Conservation (phyloP, 2,888 invertebrate genomes). For the Andrena hattorfiana region DNA sequence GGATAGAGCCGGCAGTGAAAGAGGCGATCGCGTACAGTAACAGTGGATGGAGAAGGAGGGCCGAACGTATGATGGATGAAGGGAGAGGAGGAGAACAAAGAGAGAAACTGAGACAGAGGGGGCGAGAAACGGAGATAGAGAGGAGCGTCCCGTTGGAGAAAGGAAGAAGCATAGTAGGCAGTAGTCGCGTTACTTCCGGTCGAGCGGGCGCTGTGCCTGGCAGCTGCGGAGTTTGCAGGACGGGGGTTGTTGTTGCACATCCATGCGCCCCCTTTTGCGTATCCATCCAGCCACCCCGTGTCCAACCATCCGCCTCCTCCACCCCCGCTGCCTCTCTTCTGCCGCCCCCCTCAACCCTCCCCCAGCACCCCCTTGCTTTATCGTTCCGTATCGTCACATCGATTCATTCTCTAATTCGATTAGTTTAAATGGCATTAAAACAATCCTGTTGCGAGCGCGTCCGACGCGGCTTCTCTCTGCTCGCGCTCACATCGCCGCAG, state of each 20-base stretch:
- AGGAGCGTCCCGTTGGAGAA: slow-evolving; percentile 57
- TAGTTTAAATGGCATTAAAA: slow-evolving; percentile 88
- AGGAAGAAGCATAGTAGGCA: slow-evolving; percentile 83
- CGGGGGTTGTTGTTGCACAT: slow-evolving; percentile 78
- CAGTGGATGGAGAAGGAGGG: slow-evolving; percentile 44
- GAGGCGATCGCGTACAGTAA: slow-evolving; percentile 25
- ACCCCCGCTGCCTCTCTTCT: slow-evolving; percentile 43
- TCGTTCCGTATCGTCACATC: slow-evolving; percentile 82
- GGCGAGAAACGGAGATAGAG: slow-evolving; percentile 14
- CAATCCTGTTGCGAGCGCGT: slow-evolving; percentile 86
- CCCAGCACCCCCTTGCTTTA: slow-evolving; percentile 63
- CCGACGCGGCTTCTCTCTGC: slow-evolving; percentile 64
- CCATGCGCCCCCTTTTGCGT: slow-evolving; percentile 80
- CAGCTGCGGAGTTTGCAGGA: slow-evolving; percentile 84
- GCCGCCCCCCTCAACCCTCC: slow-evolving; percentile 48
- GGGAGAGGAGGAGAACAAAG: slow-evolving; percentile 53
- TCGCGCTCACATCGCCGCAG: slow-evolving; percentile 58
- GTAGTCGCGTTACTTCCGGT: slow-evolving; percentile 85
- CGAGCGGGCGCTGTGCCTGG: slow-evolving; percentile 84
- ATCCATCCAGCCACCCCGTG: slow-evolving; percentile 70
- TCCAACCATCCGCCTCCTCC: slow-evolving; percentile 66
- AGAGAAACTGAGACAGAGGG: slow-evolving; percentile 65
- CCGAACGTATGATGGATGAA: slow-evolving; percentile 61
- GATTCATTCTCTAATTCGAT: slow-evolving; percentile 86
- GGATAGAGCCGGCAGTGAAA: slow-evolving; percentile 24